Evolutionary conservation across 1,140 invertebrate genomes (phyloP).

Genomic region (Drosophila kurseongensis): DNA sequence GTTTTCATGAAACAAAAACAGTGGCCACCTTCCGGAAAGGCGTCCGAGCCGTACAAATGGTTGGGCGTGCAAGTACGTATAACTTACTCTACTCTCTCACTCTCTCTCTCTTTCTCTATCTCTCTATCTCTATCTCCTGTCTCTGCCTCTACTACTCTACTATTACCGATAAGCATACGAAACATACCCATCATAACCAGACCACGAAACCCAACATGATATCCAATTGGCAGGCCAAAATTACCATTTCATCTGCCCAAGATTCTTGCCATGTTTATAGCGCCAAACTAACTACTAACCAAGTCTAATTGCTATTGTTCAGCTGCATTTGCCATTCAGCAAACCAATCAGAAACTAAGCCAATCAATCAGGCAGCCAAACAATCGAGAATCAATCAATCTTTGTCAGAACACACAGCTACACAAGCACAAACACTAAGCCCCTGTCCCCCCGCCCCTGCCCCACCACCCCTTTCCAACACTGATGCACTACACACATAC

Average conservation of each 20-base stretch:
- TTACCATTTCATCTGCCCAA: constrained; percentile 9
- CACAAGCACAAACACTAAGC: constrained; percentile 13
- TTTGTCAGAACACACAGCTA: constrained; percentile 35
- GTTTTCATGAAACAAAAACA: constrained; percentile 86
- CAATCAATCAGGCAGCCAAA: constrained; percentile 48
- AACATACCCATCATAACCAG: constrained; percentile 45
- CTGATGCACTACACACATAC: constrained; percentile 24
- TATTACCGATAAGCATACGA: constrained; percentile 65
- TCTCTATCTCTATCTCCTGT: constrained; percentile 57
- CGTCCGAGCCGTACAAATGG: constrained; percentile 98
- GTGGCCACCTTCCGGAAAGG: constrained; percentile 99
- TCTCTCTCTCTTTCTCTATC: constrained; percentile 60
- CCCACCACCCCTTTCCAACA: constrained; percentile 24
- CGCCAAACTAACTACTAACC: constrained; percentile 34
- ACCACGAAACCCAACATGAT: constrained; percentile 19
- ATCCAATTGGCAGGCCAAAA: constrained; percentile 31
- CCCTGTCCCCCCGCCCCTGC: constrained; percentile 17
- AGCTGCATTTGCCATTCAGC: constrained; percentile 45
- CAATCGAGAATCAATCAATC: constrained; percentile 53
- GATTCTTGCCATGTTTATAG: constrained; percentile 26
- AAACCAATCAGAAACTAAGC: constrained; percentile 28
- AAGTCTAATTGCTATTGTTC: constrained; percentile 52
- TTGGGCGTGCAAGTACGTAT: constrained; percentile 98
- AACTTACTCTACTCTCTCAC: constrained; percentile 73
- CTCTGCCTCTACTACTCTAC: constrained; percentile 57